phyloP scores from a whole-genome alignment of 1,140 invertebrate genomes.

The Brachionus paranguensis region DNA sequence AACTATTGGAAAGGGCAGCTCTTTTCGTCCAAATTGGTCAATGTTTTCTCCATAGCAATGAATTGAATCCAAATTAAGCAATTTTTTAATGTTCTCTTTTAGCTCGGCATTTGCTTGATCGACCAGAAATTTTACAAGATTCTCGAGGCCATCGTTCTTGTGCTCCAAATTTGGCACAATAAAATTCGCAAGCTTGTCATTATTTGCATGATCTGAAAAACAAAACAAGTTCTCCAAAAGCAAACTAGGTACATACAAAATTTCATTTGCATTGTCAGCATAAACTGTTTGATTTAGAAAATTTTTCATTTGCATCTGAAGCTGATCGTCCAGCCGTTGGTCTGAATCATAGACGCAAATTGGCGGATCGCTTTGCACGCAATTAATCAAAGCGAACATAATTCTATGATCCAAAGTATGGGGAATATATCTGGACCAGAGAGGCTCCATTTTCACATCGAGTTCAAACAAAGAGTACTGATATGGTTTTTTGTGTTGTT shows the following conservation, averaged over 20 bases:
- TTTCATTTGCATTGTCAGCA: neutral
- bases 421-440: conserved; percentile 13
- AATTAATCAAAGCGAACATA: neutral
- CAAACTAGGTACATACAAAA: neutral
- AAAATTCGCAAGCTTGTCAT: neutral
- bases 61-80: conserved; percentile 43
- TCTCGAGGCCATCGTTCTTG: conserved; percentile 42
- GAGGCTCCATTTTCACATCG: neutral
- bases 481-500: neutral
- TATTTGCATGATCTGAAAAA: neutral
- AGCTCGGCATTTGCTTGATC: conserved; percentile 38
- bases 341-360: neutral
- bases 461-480: neutral
- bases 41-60: conserved; percentile 44
- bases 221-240: neutral
- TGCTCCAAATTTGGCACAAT: neutral
- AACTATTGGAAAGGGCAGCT: conserved; percentile 43
- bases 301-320: conserved; percentile 14
- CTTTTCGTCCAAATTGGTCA: conserved; percentile 44
- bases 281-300: conserved; percentile 5
- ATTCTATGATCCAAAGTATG: neutral
- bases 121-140: conserved; percentile 45
- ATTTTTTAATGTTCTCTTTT: conserved; percentile 40
- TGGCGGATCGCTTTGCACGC: conserved; percentile 14
- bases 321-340: neutral